Conservation (phyloP, 2,113 vertebrate genomes). For the Pimephales promelas region DNA sequence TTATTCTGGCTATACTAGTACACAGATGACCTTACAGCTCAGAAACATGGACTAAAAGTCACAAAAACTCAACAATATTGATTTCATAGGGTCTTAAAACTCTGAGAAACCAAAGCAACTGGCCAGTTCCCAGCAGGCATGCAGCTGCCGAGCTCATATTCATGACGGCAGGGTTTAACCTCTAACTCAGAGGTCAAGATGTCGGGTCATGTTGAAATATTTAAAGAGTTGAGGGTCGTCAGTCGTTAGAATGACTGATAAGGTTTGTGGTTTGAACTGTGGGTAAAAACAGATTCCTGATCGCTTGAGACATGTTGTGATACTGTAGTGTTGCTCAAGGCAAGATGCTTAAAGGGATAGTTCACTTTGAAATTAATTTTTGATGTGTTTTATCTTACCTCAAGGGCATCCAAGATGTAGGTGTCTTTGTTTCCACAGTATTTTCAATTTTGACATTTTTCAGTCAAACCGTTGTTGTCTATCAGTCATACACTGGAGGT, state of each 20-base stretch:
- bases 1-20: not conserved
- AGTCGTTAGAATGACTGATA: not conserved
- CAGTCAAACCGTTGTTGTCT: too few relatives aligned
- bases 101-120: slow-evolving; percentile 12
- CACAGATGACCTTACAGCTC: not conserved
- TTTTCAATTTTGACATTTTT: too few relatives aligned
- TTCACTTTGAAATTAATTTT: too few relatives aligned
- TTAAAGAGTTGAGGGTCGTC: slow-evolving; percentile 25
- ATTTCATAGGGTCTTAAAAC: not conserved
- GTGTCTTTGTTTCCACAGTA: too few relatives aligned
- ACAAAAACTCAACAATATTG: not conserved
- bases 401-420: too few relatives aligned
- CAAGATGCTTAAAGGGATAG: not conserved
- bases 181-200: not conserved
- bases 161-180: slow-evolving; percentile 2
- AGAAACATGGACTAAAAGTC: not conserved
- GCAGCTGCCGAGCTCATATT: slow-evolving; percentile 4
- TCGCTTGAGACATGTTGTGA: not conserved
- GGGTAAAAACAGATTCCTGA: not conserved
- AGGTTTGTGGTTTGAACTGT: not conserved
- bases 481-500: too few relatives aligned
- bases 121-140: not conserved
- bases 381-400: too few relatives aligned
- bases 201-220: slow-evolving; percentile 29
- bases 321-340: not conserved